Conservation (phyloP, 2,888 invertebrate genomes). For the Patella depressa region DNA sequence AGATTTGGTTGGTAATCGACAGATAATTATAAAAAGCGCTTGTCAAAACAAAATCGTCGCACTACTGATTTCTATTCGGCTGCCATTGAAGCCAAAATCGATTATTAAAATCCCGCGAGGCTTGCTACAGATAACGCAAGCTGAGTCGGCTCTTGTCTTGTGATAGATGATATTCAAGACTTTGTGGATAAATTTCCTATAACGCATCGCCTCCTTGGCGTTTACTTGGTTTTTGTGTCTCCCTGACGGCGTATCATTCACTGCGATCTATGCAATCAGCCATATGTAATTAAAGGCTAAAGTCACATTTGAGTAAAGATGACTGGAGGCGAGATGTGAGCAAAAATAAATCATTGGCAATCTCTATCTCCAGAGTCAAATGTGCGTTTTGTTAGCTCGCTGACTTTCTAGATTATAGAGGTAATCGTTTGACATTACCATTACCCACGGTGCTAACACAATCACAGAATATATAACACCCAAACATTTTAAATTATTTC, state of each 20-base stretch:
- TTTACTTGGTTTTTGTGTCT: constrained; percentile 12
- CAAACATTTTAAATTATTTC: no score
- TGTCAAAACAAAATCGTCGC: constrained; percentile 23
- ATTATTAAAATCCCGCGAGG: constrained; percentile 19
- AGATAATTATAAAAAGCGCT: constrained; percentile 27
- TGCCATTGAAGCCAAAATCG: constrained; percentile 13
- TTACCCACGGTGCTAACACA: no score
- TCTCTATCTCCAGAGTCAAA: background rate
- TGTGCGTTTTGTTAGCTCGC: background rate
- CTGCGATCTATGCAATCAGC: constrained; percentile 33
- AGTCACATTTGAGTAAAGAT: constrained; percentile 17
- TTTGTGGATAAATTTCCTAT: constrained; percentile 27
- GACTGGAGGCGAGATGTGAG: constrained; percentile 7
- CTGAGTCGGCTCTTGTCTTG: background rate
- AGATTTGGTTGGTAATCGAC: constrained; percentile 15
- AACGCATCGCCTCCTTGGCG: constrained; percentile 19
- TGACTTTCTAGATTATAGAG: background rate
- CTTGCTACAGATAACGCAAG: constrained; percentile 3
- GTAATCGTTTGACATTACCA: no score
- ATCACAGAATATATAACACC: no score
- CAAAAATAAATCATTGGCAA: background rate
- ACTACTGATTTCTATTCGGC: constrained; percentile 11
- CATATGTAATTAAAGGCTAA: constrained; percentile 38
- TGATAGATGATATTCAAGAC: constrained; percentile 19
- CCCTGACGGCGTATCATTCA: constrained; percentile 30